A percentile compares a stretch with the other conserved stretches of the same genome.
Conservation (phyloP, 2,113 vertebrate genomes). For the Myocastor coypus region DNA sequence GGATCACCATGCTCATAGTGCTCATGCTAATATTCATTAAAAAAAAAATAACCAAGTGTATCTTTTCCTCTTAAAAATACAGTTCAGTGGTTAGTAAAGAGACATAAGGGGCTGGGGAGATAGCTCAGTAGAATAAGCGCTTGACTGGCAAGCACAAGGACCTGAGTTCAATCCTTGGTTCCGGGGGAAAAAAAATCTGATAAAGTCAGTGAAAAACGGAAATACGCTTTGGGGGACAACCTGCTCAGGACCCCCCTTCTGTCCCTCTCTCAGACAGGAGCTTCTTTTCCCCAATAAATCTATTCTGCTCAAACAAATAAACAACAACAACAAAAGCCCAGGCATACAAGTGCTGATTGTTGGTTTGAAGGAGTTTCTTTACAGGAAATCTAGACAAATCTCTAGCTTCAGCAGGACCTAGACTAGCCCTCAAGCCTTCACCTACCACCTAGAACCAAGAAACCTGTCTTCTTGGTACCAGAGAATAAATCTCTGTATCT, state of each 20-base stretch:
- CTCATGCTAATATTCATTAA: neutral
- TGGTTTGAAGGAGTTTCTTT: slow-evolving; percentile 30
- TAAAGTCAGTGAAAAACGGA: too few relatives aligned
- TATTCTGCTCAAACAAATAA: too few relatives aligned
- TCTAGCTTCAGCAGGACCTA: neutral
- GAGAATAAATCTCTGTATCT: neutral
- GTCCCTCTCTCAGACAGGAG: too few relatives aligned
- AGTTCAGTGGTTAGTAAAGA: neutral
- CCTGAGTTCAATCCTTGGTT: too few relatives aligned
- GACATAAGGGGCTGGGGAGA: too few relatives aligned
- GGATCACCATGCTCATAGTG: neutral
- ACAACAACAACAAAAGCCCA: too few relatives aligned
- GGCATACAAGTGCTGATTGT: neutral
- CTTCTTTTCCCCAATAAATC: too few relatives aligned
- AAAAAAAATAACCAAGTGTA: neutral
- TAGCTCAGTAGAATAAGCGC: too few relatives aligned
- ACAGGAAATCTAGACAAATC: neutral
- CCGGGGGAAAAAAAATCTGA: too few relatives aligned
- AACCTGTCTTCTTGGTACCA: neutral
- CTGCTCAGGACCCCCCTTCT: too few relatives aligned
- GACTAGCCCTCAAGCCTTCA: neutral
- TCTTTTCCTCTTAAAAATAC: slow-evolving; percentile 54
- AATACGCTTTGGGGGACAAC: too few relatives aligned
- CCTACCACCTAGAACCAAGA: neutral
- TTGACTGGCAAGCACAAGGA: too few relatives aligned